These are phyloP conservation scores for Hycleus cichorii DNA, from an alignment of 1,140 invertebrate genomes.

Conservation along the genomic window DNA sequence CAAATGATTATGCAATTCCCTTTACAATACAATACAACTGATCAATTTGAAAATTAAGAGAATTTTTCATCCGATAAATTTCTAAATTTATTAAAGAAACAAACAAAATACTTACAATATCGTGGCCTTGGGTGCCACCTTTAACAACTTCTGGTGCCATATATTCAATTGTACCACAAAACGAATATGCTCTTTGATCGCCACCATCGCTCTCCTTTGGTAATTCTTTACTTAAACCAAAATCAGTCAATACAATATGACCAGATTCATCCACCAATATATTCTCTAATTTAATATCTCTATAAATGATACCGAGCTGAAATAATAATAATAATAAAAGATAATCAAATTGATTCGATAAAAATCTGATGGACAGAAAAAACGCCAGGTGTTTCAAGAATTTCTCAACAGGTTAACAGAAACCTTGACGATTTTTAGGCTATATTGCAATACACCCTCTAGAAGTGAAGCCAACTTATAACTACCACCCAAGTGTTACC, in stretches of 20 bases:
- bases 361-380: background rate
- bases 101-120: conserved; percentile 65
- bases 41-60: background rate
- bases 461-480: too few relatives aligned
- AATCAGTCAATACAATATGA: conserved; percentile 87
- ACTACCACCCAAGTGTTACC: too few relatives aligned
- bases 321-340: conserved; percentile 31
- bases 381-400: conserved; percentile 9
- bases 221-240: conserved; percentile 81
- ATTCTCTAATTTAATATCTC: conserved; percentile 93
- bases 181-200: conserved; percentile 79
- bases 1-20: too few relatives aligned
- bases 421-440: conserved; percentile 3
- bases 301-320: conserved; percentile 89
- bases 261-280: conserved; percentile 81
- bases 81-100: too few relatives aligned
- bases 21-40: too few relatives aligned
- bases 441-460: conserved; percentile 2
- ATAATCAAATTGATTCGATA: background rate
- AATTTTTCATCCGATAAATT: too few relatives aligned
- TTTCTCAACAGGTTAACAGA: conserved; percentile 7
- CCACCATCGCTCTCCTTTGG: conserved; percentile 39
- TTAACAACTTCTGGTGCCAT: conserved; percentile 91
- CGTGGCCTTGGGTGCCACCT: conserved; percentile 74
- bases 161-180: conserved; percentile 96